Conservation (phyloP, 2,797 vertebrate genomes). For the Vireo griseus region DNA sequence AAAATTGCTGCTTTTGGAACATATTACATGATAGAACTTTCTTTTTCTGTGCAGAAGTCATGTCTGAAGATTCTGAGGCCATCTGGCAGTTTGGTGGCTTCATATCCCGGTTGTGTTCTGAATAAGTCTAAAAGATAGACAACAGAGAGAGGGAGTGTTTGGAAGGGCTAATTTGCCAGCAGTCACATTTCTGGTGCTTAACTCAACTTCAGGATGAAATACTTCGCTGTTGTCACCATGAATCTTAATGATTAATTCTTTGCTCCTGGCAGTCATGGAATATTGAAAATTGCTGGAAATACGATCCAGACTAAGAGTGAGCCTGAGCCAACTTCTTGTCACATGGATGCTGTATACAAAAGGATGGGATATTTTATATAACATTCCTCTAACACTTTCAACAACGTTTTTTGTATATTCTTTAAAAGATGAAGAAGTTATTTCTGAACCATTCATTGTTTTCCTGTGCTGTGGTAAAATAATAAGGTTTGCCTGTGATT, state of each 20-base stretch:
- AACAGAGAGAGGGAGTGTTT: not conserved
- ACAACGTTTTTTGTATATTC: not conserved
- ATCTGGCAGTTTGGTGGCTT: not conserved
- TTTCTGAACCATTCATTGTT: not conserved
- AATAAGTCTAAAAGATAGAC: not conserved
- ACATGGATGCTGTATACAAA: not conserved
- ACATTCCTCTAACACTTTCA: not conserved
- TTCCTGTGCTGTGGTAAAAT: not conserved
- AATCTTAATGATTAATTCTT: constrained; percentile 40
- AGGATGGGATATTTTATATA: not conserved
- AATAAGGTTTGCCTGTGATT: not conserved
- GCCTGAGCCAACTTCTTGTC: not conserved
- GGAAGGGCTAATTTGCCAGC: not conserved
- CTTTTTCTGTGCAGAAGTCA: not conserved
- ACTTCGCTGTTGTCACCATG: not conserved
- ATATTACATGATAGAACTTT: not conserved
- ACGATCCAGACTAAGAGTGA: not conserved
- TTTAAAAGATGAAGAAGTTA: not conserved
- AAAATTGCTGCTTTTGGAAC: not conserved
- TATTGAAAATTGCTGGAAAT: constrained; percentile 36
- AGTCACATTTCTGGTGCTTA: constrained; percentile 13
- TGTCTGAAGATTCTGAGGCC: not conserved
- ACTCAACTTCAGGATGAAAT: not conserved
- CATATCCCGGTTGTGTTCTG: not conserved
- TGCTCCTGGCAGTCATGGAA: constrained; percentile 5